Evolutionary conservation across 2,888 invertebrate genomes (phyloP), one percentile per base, ranked within the genome.

Genomic region (Uropetala carovei): DNA sequence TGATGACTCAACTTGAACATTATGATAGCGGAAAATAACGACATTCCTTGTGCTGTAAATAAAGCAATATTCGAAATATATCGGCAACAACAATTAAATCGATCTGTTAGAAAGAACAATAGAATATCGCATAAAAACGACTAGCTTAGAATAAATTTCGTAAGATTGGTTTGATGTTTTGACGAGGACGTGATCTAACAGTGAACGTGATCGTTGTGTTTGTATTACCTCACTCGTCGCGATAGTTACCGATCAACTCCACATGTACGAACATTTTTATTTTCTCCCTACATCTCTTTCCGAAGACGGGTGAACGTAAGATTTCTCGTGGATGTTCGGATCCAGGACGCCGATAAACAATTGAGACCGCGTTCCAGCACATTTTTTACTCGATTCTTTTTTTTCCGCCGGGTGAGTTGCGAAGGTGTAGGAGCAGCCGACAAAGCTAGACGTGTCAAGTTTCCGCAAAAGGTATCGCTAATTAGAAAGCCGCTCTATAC

Each of bases 281-380:
- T 75, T 75, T 27, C 75, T 14, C 13, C 75, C 27, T 75, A 14
- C 75, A 75, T 75, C 75, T 22, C 68, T 22, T 68, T 68, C 22
- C 75, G 75, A 75, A 75, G 75, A 75, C 75, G 27, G 13, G 75
- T 75, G 75, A 75, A 27, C 22, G 75, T 68, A 68, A 43, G 68
- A n/a, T 68, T n/a, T 13, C 68, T 22, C 75, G 75, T 27, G 5
- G 43, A 43, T 43, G 43, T 43, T 43, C 22, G 75, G 75, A 75
- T 27, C 27, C 27, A 27, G 75, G 13, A 27, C 75, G 75, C 11
- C 13, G 22, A 75, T 75, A 75, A 75, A 75, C 75, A 75, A 75
- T 75, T 75, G n/a, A 75, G 75, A 75, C 75, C 75, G 27, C 75
- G 75, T 75, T 75, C 75, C 75, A 75, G 13, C 10, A 27, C 8